Evolutionary conservation across 2,797 vertebrate genomes (phyloP), one percentile per base, ranked within the genome.

Genomic region (Crenuchus spilurus): DNA sequence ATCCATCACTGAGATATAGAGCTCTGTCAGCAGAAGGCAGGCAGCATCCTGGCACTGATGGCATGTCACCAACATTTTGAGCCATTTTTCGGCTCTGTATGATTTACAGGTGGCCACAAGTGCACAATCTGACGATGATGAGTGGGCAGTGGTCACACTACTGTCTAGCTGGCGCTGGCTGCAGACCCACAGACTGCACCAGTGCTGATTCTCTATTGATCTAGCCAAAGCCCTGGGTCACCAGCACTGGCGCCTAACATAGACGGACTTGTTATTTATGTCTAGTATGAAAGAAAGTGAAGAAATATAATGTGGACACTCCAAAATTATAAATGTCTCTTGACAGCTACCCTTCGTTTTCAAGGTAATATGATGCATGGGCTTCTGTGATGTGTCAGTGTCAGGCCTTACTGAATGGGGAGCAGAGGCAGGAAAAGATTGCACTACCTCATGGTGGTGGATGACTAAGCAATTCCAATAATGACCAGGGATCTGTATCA

Each of bases 321-420:
- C 80, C 74, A 82, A 82, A 84, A 84, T 80, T 76, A 84, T 80
- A 66, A 58, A 66, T 74, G 70, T 11, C n/a, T 46, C 58, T n/a
- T 74, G 63, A 46, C 71, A 70, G 63, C 58, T 48, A 68, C 64
- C 46, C 31, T 75, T 70, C 37, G 61, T 80, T 71, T 75, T 66
- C 70, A 66, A 6, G 46, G 68, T 46, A 72, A 77, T 44, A 13
- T 77, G 46, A 72, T 63, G 54, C 63, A 74, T 71, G 60, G 26
- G 44, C 41, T 77, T 72, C 65, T 48, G 75, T 46, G 48, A 61
- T 44, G 65, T 71, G 74, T 79, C 58, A 83, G 6, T 35, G n/a
- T 46, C 62, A 65, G 41, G 54, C 63, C 13, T 52, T 42, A 61
- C 52, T 73, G 57, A 78, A 61, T 61, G 22, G 49, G 24, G 11